These are phyloP conservation scores for Arctocebus calabarensis DNA, from an alignment of 2,797 vertebrate species.

Conservation along the genomic window DNA sequence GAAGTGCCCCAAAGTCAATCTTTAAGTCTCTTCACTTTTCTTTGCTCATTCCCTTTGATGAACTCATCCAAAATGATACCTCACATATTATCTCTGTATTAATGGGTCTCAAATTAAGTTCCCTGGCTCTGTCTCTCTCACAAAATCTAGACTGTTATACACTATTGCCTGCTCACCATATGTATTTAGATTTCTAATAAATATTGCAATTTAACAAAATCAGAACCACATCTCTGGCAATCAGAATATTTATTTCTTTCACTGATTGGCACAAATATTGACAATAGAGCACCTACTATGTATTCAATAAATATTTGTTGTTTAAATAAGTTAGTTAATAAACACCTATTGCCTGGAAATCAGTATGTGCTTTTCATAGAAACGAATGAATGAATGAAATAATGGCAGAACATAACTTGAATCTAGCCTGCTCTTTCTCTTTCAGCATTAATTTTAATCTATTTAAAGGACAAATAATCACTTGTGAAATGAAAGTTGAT, in stretches of 20 bases:
- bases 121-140: not conserved
- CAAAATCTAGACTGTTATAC: not conserved
- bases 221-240: not conserved
- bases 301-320: not conserved
- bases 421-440: not conserved
- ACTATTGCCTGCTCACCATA: not conserved
- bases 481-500: not conserved
- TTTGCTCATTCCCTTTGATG: not conserved
- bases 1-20: not conserved
- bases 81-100: not conserved
- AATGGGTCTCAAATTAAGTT: not conserved
- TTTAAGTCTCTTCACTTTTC: not conserved
- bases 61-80: too few species aligned
- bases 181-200: not conserved
- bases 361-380: not conserved
- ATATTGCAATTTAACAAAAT: not conserved
- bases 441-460: not conserved
- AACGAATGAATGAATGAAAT: conserved; percentile 14
- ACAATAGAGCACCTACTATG: not conserved
- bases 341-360: not conserved
- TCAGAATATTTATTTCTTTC: not conserved
- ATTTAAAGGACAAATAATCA: not conserved
- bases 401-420: not conserved
- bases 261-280: not conserved
- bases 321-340: conserved; percentile 10